These are phyloP conservation scores for Plestiodon gilberti DNA, from an alignment of 2,113 vertebrate genomes.

Conservation along the genomic window DNA sequence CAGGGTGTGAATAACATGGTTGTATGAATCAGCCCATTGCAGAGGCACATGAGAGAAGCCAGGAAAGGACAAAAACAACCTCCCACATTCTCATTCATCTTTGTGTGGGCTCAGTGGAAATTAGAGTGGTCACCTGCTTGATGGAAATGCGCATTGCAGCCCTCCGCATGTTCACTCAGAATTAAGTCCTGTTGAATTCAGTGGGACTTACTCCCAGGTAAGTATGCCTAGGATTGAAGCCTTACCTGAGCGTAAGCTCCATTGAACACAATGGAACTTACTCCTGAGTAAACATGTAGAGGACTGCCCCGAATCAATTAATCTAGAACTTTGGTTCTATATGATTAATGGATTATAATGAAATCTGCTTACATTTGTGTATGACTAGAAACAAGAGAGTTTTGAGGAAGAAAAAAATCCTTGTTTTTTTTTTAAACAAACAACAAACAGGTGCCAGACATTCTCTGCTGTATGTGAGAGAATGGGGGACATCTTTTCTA, in stretches of 20 bases:
- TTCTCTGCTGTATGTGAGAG: not conserved
- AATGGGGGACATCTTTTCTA: not conserved
- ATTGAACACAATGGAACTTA: too few relatives aligned
- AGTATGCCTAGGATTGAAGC: not conserved
- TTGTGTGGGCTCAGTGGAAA: not conserved
- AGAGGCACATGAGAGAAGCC: not conserved
- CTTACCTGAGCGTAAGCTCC: not conserved
- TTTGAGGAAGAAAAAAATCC: too few relatives aligned
- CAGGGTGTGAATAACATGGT: not conserved
- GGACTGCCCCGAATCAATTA: too few relatives aligned
- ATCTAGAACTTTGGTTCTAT: not conserved
- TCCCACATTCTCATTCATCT: not conserved
- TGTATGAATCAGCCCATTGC: not conserved
- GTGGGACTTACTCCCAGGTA: too few relatives aligned
- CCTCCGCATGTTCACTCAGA: not conserved
- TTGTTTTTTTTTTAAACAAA: not conserved
- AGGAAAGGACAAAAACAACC: not conserved
- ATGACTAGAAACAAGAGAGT: too few relatives aligned
- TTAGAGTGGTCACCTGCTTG: not conserved
- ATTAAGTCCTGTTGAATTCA: accelerated
- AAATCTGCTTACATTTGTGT: too few relatives aligned
- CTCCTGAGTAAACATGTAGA: too few relatives aligned
- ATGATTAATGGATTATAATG: not conserved
- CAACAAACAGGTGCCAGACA: not conserved
- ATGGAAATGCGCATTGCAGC: too few relatives aligned